Percentiles rank a stretch among this genome's conserved stretches.
These are phyloP conservation scores for Pelecanus crispus DNA, from an alignment of 2,113 vertebrate genomes.

Conservation along the genomic window DNA sequence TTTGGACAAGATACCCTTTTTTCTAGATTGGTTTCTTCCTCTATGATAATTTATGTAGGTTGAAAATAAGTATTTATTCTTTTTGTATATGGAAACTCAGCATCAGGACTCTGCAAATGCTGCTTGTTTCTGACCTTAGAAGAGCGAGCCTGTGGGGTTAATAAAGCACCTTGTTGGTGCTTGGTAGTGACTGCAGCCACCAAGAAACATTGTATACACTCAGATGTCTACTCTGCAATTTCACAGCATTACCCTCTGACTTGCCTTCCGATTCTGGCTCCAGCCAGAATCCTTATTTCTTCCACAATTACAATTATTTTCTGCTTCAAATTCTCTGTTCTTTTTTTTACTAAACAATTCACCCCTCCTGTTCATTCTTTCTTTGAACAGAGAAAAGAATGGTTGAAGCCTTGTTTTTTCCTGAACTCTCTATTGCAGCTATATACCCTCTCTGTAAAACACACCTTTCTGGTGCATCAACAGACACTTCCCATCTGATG, in stretches of 20 bases:
- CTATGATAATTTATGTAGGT: not conserved
- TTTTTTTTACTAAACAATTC: not conserved
- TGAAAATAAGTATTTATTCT: not conserved
- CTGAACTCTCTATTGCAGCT: not conserved
- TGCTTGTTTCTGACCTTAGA: not conserved
- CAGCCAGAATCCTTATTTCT: not conserved
- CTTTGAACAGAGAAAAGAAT: not conserved
- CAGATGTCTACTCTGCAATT: not conserved
- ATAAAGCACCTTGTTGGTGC: not conserved
- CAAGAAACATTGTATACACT: not conserved
- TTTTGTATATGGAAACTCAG: not conserved
- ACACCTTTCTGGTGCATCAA: not conserved
- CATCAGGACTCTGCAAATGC: not conserved
- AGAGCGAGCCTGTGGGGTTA: not conserved
- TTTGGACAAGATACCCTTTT: not conserved
- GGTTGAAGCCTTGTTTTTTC: not conserved
- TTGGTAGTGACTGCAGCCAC: not conserved
- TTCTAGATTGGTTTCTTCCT: not conserved
- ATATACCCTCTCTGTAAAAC: not conserved
- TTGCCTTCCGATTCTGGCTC: not conserved
- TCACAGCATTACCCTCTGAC: not conserved
- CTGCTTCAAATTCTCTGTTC: not conserved
- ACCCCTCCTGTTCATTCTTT: not conserved
- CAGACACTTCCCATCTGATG: not conserved
- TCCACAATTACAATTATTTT: not conserved